phyloP scores from a whole-genome alignment of 2,888 invertebrate genomes.

The Dicyrtoma fusca region DNA sequence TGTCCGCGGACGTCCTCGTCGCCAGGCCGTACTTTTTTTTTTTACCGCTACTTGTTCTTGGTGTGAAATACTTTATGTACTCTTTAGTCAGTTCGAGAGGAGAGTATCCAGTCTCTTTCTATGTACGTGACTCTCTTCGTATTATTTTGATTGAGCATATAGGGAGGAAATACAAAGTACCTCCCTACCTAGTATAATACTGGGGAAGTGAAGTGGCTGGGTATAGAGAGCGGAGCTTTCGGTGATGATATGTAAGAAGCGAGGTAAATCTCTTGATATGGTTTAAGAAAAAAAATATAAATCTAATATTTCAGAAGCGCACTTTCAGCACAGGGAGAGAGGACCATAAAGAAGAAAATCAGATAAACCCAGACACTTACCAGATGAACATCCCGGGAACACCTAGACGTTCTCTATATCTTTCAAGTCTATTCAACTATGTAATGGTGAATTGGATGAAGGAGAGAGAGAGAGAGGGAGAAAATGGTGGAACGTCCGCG shows the following conservation, averaged over 20 bases:
- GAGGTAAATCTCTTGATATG: conserved; percentile 10
- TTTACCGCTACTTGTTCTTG: too few species aligned
- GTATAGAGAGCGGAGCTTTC: not conserved
- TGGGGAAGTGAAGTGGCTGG: too few species aligned
- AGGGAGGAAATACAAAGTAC: too few species aligned
- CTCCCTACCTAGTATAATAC: too few species aligned
- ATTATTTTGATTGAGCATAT: too few species aligned
- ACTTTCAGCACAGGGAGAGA: conserved; percentile 4
- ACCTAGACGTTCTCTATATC: not conserved
- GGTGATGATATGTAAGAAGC: not conserved
- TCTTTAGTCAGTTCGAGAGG: too few species aligned
- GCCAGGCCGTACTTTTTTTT: too few species aligned
- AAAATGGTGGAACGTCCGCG: conserved; percentile 11
- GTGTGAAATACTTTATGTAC: too few species aligned
- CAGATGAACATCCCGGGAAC: conserved; percentile 24
- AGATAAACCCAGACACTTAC: conserved; percentile 25
- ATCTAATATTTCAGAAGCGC: conserved; percentile 15
- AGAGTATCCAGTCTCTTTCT: too few species aligned
- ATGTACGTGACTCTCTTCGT: too few species aligned
- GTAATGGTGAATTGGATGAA: conserved; percentile 5
- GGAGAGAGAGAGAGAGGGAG: too few species aligned
- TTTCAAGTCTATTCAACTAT: conserved; percentile 4
- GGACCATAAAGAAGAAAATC: conserved; percentile 20
- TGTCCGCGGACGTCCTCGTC: too few species aligned
- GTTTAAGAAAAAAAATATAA: conserved; percentile 14